Evolutionary conservation across 2,113 vertebrate genomes (phyloP), one percentile per base, ranked within the genome.

Genomic region (Sinocyclocheilus grahami): DNA sequence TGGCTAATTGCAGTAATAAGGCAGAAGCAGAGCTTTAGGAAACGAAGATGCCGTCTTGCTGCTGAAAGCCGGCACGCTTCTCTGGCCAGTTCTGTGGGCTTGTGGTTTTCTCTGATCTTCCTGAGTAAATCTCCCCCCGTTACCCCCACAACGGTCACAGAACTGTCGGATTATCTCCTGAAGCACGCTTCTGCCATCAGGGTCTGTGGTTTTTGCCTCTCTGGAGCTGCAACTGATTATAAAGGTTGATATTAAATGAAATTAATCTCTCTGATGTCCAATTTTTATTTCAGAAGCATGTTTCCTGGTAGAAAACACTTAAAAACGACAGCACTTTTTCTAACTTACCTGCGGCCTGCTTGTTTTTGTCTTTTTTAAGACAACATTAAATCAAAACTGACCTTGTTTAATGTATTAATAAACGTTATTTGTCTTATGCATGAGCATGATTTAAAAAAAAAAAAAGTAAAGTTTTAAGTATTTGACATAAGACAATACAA

Each of bases 1-100:
- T 86, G 90, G 91, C 89, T 92, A 91, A 91, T 93, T 88, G 91
- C 92, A 91, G 87, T 94, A 94, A 94, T 94, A 67, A 67, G 62
- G 42, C 78, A 48, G 30, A 69, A n/a, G 14, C 85, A 88, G 85
- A 91, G 92, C 82, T 89, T 53, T 90, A 90, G 83, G 77, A 11
- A 46, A 63, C 24, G 24, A 69, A 79, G 76, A 79, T 85, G 75
- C 33, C 20, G n/a, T 30, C 14, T 20, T 46, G 24, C 55, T 22
- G 85, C 58, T 87, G 80, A 83, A 83, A 83, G 72, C 74, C 51
- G 63, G 71, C 84, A 33, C 79, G 27, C 71, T 77, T 51, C 16
- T 83, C 27, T 51, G 79, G 78, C 78, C 84, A 62, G 78, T 85
- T 74, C 79, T 88, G 72, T 69, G 72, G 83, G 42, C 24, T 88